Base-by-base conservation (phyloP, 2,888 invertebrate species). In the Philereme vetulata region DNA sequence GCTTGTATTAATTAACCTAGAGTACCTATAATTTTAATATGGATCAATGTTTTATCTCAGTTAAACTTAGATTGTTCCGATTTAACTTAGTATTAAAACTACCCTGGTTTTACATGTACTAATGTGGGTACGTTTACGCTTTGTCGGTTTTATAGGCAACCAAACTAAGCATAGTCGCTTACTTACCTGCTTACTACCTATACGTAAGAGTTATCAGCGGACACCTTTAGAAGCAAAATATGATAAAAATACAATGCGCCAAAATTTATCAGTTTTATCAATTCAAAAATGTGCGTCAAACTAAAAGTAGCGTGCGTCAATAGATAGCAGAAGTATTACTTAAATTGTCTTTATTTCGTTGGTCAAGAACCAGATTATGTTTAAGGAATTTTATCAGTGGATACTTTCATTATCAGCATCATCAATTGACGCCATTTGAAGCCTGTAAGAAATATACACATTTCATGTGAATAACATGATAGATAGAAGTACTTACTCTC, bases 281-380 rank as follows among this genome's bases (percentile, higher is more conserved):
- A 38, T 38, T 38, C 8, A 38, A 38, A 72, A 78, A 78, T 77
- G 75, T 86, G 82, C 85, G 85, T 85, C 85, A 86, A 79, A 73
- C 64, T 44, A 72, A 70, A 66, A 60, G 53, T 63, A 63, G 63
- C 67, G 71, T 85, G 81, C 86, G 86, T 86, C 85, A 86, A 68
- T 75, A 69, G 69, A 71, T 72, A 70, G 54, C 35, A 54, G 38
- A 47, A 56, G 68, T 52, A 62, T 60, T 71, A 62, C 67, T 72
- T 70, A 68, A 73, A 62, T 75, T 77, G 74, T 78, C 74, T 70
- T 11, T 66, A 71, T 75, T 64, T 67, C 59, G 51, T 57, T 62
- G 5, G 36, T 63, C 52, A 60, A 67, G 65, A 69, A 68, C 61
- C 47, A 3, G 35, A 21, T 21, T 21, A 21, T 1, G 21, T 21